A percentile compares a stretch with the other conserved stretches of the same genome.
phyloP scores from a whole-genome alignment of 2,888 invertebrate genomes.

The Pseudanteris insignis region DNA sequence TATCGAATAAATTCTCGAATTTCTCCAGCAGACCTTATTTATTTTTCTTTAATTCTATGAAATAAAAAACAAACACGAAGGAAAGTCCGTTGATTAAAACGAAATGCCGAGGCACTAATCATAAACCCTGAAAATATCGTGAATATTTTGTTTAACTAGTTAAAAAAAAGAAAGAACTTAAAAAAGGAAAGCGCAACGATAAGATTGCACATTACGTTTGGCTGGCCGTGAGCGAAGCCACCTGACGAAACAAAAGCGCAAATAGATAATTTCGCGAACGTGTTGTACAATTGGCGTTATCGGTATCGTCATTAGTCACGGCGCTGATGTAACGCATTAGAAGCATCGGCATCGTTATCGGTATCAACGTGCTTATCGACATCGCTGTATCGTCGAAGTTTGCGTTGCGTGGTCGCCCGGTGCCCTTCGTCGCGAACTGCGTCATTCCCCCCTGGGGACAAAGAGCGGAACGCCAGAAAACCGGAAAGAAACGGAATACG shows the following conservation, averaged over 20 bases:
- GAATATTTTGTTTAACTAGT: too few species aligned
- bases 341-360: constrained; percentile 57
- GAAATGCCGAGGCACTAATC: too few species aligned
- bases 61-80: too few species aligned
- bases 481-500: constrained; percentile 35
- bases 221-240: too few species aligned
- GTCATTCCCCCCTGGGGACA: constrained; percentile 12
- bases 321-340: constrained; percentile 53
- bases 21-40: too few species aligned
- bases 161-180: too few species aligned
- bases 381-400: constrained; percentile 55
- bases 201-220: too few species aligned
- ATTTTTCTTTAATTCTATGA: too few species aligned
- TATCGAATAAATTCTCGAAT: too few species aligned
- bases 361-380: constrained; percentile 53
- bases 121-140: background rate
- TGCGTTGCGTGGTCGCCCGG: constrained; percentile 46
- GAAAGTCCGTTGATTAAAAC: too few species aligned
- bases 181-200: too few species aligned
- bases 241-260: constrained; percentile 44
- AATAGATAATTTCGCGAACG: constrained; percentile 52
- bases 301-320: constrained; percentile 63
- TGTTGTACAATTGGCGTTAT: constrained; percentile 59
- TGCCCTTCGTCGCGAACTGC: constrained; percentile 20
- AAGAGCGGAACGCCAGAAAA: constrained; percentile 30